Conservation (phyloP, 35 echinoderm and acorn worm genomes). For the Heliocidaris erythrogramma region DNA sequence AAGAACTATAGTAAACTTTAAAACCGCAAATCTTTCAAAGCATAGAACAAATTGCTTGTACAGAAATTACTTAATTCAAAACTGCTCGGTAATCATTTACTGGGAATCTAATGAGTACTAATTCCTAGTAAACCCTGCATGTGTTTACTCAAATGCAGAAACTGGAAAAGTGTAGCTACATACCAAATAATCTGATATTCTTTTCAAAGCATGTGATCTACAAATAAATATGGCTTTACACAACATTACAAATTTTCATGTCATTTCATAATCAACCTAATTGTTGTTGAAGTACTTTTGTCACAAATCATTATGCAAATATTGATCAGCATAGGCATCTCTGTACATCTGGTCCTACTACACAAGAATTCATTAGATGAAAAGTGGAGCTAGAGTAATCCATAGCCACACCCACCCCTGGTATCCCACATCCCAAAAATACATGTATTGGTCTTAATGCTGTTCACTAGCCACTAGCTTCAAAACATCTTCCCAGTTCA, state of each 20-base stretch:
- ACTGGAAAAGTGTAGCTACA: neutral
- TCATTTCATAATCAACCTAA: too few relatives aligned
- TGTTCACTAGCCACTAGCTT: neutral
- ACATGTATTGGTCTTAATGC: neutral
- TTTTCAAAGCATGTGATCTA: too few relatives aligned
- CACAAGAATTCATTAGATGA: too few relatives aligned
- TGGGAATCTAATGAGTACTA: neutral
- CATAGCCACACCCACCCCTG: neutral
- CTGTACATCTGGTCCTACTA: too few relatives aligned
- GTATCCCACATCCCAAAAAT: neutral
- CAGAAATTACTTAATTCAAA: neutral
- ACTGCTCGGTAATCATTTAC: neutral
- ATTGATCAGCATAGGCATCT: too few relatives aligned
- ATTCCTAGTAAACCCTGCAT: neutral
- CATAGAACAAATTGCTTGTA: neutral
- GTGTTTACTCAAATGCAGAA: neutral
- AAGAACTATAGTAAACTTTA: neutral
- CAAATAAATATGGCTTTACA: too few relatives aligned
- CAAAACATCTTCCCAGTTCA: neutral
- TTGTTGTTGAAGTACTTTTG: too few relatives aligned
- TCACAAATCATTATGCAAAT: too few relatives aligned
- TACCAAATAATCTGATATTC: neutral
- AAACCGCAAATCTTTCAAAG: neutral
- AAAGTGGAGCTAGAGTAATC: too few relatives aligned
- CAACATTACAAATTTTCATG: too few relatives aligned